Base-by-base conservation (phyloP, 2,888 invertebrate species). In the Onthophagus sagittarius region DNA sequence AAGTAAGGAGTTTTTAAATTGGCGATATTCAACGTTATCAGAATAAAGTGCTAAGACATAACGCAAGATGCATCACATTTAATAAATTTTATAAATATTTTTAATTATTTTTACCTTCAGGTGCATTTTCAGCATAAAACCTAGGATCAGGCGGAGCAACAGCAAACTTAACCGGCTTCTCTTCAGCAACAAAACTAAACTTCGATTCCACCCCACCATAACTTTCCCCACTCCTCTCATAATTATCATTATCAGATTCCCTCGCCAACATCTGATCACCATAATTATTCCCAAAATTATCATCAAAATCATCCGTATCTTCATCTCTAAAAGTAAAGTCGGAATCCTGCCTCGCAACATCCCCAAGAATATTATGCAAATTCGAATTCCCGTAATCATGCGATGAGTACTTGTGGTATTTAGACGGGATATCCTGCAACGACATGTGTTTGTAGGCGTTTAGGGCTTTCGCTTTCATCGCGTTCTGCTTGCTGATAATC, bases 61-160 rank as follows among this genome's bases (percentile, higher is more conserved):
- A 3, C 23, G 23, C 23, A 23, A 53, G 0, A 53, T 4, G 6
- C 1, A 53, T 53, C 39, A 7, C 39, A 53, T 53, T 53, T 9
- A 53, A 53, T 53, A 7, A n/a, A n/a, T n/a, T n/a, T n/a, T n/a
- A n/a, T n/a, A n/a, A n/a, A n/a, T n/a, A n/a, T n/a, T n/a, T n/a
- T n/a, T n/a, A n/a, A n/a, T n/a, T n/a, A n/a, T n/a, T 53, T 53
- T 14, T 77, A 78, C 78, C 76, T 69, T 64, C 53, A n/a, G 23
- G 23, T 15, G 73, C 64, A 64, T 70, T 15, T 65, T 79, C 79
- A 62, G 81, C 79, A 75, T 82, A 84, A 77, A 83, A 85, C 72
- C 84, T 79, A 0, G 84, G 81, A 81, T 85, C 85, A 0, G 84
- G 79, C 7, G 86, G 86, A 14, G 81, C 80, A 74, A 84, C 84